Evolutionary conservation across 2,888 invertebrate genomes (phyloP), one percentile per base, ranked within the genome.

Genomic region (Tiliacea citrago): DNA sequence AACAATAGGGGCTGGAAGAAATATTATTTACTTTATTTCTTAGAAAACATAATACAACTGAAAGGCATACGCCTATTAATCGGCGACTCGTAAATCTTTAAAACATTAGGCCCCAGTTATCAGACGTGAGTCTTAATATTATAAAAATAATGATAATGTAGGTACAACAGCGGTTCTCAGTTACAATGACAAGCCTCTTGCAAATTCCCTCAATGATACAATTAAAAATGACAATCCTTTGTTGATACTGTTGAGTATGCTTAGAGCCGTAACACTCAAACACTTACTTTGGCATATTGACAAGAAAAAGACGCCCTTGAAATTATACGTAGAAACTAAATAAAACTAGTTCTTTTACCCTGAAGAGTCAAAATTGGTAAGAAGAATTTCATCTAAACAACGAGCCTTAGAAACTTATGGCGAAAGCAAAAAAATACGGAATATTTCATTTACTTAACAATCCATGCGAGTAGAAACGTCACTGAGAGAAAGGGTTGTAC

Each of bases 361-460:
- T 13, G 18, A 72, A 73, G 42, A 55, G 24, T 58, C n/a, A 47
- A 55, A 62, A 49, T 39, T 60, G 45, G 21, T n/a, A 53, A 39
- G 8, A 47, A 75, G 63, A 79, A 75, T 75, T 68, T 75, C 39
- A 79, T 79, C 53, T 75, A 65, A 77, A 61, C 68, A 76, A 47
- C 39, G 51, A 16, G 29, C 53, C 29, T 47, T 51, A 47, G 47
- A 58, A 47, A 51, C 51, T 66, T 49, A 68, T 51, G 39, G 45
- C 35, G 45, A 75, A 75, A 49, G 58, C 55, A 67, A 80, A 75
- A 68, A 67, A 29, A 29, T 53, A 69, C 49, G 79, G 45, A 72
- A 83, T 72, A 83, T 75, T 83, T 70, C 70, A 69, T 72, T 80
- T 79, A 73, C 80, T 83, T 82, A 82, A 73, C 57, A 82, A 83